A percentile compares a stretch with the other conserved stretches of the same genome.
phyloP scores from a whole-genome alignment of 2,113 vertebrate genomes.

The Cebus imitator region DNA sequence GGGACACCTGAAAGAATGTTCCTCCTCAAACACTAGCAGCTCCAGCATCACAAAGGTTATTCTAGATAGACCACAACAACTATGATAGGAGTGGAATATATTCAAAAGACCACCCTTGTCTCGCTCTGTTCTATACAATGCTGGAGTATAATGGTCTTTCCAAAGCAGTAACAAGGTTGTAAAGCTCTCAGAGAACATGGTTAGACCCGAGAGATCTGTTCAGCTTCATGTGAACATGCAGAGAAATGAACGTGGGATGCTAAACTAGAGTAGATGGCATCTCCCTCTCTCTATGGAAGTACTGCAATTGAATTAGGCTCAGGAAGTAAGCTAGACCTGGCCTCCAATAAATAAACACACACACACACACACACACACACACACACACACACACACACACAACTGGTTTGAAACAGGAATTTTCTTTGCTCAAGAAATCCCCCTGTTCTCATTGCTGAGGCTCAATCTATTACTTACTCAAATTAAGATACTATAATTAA shows the following conservation, averaged over 20 bases:
- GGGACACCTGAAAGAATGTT: neutral
- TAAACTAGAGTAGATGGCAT: neutral
- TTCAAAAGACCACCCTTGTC: neutral
- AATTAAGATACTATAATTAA: neutral
- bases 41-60: neutral
- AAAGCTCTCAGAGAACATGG: neutral
- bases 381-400: no score
- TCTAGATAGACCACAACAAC: neutral
- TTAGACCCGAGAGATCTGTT: neutral
- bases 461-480: neutral
- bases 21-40: neutral
- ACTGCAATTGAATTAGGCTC: neutral
- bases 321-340: neutral
- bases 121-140: neutral
- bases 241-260: neutral
- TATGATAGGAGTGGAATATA: neutral
- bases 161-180: neutral
- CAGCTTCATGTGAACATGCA: neutral
- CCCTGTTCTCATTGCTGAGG: neutral
- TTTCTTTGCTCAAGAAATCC: slow-evolving; percentile 15
- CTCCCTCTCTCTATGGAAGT: no score
- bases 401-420: neutral
- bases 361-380: neutral
- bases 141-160: neutral
- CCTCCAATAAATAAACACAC: no score